Base-by-base conservation (phyloP, 2,888 invertebrate genomes). In the Lampropteryx suffumata region DNA sequence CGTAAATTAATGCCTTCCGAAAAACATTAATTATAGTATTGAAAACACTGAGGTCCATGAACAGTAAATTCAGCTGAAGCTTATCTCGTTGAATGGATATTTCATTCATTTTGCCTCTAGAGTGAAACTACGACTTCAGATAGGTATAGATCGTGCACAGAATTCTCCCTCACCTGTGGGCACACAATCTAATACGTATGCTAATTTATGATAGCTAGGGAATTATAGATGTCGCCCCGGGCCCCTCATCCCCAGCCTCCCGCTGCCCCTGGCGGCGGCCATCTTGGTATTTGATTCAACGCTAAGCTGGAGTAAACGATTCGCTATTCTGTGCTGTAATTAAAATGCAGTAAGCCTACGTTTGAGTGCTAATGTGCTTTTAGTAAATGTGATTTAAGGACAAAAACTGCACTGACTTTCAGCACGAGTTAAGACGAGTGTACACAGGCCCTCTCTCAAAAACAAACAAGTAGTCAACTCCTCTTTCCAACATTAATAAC, bases 211-310 rank as follows among this genome's bases (percentile, higher is more conserved):
- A 81, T 81, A 76, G 82, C 83, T 76, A 69, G 64, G 79, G 85
- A 86, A 87, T 88, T 86, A 87, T 89, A 85, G 86, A 88, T 84
- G 87, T 87, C 84, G 79, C 85, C 71, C 72, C 60, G 71, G 73
- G 81, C 76, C 77, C 76, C 78, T 77, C 48, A 17, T 17, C 75
- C 71, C 64, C 59, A 61, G 65, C 73, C 69, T 63, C 64, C 63
- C 70, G 55, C 61, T 50, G 61, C 55, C 63, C 59, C 65, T 55
- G 59, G 57, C 54, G 64, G 86, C 55, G 64, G 87, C 85, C 87
- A 88, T 87, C 77, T 87, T 87, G 80, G 54, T 57, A 69, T 82
- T 82, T 76, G 76, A 82, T 81, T 82, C 76, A 59, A 67, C 64
- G 63, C 54, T 54, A 44, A 36, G 17, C 41, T 42, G 24, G 8